A percentile compares a stretch with the other conserved stretches of the same genome.
These are phyloP conservation scores for Microcaecilia unicolor DNA, from an alignment of 2,797 vertebrate genomes.

Conservation along the genomic window DNA sequence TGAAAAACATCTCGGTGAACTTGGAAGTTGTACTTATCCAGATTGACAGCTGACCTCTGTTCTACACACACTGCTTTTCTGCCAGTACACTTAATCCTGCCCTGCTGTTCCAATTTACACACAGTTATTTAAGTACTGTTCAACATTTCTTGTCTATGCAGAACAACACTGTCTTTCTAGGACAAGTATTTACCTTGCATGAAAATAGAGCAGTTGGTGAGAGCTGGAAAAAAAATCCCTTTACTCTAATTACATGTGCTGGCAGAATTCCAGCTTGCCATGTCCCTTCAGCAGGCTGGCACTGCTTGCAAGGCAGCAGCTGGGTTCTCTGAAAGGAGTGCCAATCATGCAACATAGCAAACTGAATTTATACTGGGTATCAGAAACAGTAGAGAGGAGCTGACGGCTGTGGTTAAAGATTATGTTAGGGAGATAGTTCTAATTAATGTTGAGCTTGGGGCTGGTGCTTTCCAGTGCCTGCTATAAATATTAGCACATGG, in stretches of 20 bases:
- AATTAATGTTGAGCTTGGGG: neutral
- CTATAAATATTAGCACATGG: neutral
- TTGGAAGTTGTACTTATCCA: too few relatives aligned
- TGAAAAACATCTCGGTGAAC: too few relatives aligned
- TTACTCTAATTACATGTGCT: neutral
- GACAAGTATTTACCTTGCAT: too few relatives aligned
- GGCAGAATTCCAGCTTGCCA: neutral
- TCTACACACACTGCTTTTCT: too few relatives aligned
- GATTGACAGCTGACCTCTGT: too few relatives aligned
- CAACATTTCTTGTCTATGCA: too few relatives aligned
- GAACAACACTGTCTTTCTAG: too few relatives aligned
- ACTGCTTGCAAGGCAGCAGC: neutral
- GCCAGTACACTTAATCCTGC: too few relatives aligned
- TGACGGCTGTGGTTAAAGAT: conserved; percentile 6
- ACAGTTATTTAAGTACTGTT: too few relatives aligned
- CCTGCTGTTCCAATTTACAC: too few relatives aligned
- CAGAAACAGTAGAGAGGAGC: conserved; percentile 8
- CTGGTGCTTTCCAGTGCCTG: neutral
- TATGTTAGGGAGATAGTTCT: neutral
- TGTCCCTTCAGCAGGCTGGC: neutral
- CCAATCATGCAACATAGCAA: neutral
- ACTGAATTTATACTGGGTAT: neutral
- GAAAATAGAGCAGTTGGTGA: neutral
- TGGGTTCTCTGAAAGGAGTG: conserved; percentile 20
- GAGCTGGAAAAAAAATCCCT: rapidly evolving